These are phyloP conservation scores for Meriones psammophilus DNA, from an alignment of 2,797 vertebrate species.

Conservation along the genomic window DNA sequence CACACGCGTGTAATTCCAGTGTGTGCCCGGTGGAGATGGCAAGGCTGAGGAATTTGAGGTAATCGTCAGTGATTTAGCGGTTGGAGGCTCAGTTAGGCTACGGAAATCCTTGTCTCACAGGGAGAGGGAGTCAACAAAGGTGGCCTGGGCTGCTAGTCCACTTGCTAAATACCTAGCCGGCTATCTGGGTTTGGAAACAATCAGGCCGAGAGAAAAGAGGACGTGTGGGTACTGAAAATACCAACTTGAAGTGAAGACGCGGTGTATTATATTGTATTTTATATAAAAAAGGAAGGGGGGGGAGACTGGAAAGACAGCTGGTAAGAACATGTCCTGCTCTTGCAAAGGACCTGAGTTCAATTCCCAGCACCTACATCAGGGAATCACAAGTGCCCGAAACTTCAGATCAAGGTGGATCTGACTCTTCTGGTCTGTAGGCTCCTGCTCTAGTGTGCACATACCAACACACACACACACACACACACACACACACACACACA, in stretches of 20 bases:
- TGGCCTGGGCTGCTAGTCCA: neutral
- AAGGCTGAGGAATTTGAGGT: neutral
- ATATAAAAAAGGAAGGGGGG: neutral
- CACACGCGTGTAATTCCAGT: neutral
- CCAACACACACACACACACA: neutral
- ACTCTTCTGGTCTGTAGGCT: neutral
- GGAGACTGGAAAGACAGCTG: neutral
- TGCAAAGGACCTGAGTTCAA: neutral
- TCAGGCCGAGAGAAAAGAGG: neutral
- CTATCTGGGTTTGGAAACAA: neutral
- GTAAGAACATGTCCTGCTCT: too few species aligned
- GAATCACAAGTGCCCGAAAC: too few species aligned
- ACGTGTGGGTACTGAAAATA: neutral
- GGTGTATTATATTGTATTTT: neutral
- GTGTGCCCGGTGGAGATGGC: neutral
- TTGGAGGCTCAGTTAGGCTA: neutral
- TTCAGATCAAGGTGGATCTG: neutral
- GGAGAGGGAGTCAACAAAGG: neutral
- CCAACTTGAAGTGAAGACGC: neutral
- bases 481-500: neutral
- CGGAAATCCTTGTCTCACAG: neutral
- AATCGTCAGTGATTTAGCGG: neutral
- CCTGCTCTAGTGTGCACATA: neutral
- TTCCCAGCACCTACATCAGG: neutral
- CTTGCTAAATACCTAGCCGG: neutral